A percentile compares a stretch with the other conserved stretches of the same genome.
Conservation (phyloP, 2,113 vertebrate species). For the Coturnix japonica region DNA sequence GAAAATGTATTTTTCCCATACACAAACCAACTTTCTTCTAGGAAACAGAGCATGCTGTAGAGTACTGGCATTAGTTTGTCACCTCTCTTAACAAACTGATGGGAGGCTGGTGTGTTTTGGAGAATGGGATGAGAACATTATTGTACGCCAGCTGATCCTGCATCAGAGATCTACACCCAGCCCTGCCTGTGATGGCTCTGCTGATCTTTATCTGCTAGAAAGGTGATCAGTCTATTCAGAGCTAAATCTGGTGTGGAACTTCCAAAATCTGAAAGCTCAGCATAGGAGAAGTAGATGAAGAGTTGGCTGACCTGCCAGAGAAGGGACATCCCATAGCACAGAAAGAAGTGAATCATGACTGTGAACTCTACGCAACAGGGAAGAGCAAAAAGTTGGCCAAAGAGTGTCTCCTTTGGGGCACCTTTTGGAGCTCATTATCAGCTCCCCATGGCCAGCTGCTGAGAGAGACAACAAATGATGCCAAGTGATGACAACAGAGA, state of each 20-base stretch:
- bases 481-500: background rate
- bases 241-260: background rate
- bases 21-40: background rate
- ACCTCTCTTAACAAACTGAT: background rate
- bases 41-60: background rate
- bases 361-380: background rate
- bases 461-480: background rate
- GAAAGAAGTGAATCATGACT: background rate
- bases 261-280: slow-evolving; percentile 10
- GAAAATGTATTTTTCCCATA: background rate
- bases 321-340: background rate
- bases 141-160: background rate
- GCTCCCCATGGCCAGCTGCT: background rate
- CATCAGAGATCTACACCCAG: background rate
- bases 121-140: background rate
- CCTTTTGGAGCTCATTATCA: background rate
- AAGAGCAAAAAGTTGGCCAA: background rate
- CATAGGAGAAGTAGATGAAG: background rate
- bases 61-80: background rate
- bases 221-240: background rate
- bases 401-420: background rate
- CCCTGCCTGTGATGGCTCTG: background rate
- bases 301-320: background rate
- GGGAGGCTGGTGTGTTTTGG: background rate
- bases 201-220: slow-evolving; percentile 43